Percentiles rank a stretch among this genome's conserved stretches.
Conservation (phyloP, 2,888 invertebrate genomes). For the Galerucella pusilla region DNA sequence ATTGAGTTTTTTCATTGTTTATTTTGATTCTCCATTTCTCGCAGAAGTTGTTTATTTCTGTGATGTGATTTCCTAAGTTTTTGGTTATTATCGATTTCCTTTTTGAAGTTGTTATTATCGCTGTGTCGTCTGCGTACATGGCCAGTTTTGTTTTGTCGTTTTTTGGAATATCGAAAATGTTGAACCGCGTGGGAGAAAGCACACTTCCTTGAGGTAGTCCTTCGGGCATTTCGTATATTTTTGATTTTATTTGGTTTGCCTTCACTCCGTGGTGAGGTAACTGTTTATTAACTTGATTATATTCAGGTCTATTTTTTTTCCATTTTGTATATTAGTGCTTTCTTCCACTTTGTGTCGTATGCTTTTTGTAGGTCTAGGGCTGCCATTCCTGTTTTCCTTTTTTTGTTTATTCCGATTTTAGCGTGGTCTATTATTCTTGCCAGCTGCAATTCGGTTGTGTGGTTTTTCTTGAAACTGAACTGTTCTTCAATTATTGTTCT, state of each 20-base stretch:
- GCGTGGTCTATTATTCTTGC: not conserved
- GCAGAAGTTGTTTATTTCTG: constrained; percentile 2
- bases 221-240: not conserved
- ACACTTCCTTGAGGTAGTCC: constrained; percentile 10
- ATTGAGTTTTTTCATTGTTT: not conserved
- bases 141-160: not conserved
- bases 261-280: not conserved
- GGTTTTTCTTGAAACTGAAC: constrained; percentile 2
- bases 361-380: not conserved
- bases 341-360: not conserved
- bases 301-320: not conserved
- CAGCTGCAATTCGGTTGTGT: not conserved
- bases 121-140: not conserved
- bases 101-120: not conserved
- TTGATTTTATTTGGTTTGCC: no score
- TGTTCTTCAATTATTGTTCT: constrained; percentile 6
- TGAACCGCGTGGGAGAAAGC: not conserved
- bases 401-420: not conserved
- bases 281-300: not conserved
- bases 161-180: not conserved
- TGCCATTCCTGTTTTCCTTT: not conserved
- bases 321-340: constrained; percentile 9
- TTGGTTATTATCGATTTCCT: not conserved
- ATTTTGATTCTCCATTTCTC: not conserved
- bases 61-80: not conserved